These are phyloP conservation scores for Cottus gobio DNA, from an alignment of 2,113 vertebrate species.

Conservation along the genomic window DNA sequence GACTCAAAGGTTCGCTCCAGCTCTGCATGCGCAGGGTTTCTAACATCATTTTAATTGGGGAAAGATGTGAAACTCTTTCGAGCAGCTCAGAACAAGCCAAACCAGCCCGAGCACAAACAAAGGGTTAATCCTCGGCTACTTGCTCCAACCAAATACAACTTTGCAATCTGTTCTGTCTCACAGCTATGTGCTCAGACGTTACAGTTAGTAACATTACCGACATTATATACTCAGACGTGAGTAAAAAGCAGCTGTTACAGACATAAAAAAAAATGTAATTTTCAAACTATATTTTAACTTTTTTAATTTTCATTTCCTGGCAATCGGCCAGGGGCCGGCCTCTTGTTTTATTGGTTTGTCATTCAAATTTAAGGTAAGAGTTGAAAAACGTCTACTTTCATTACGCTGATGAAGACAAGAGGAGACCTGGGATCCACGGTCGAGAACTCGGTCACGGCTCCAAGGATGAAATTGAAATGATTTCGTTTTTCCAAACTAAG, in stretches of 20 bases:
- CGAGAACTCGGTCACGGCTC: neutral
- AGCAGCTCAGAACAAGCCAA: neutral
- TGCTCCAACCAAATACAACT: neutral
- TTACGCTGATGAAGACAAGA: slow-evolving; percentile 34
- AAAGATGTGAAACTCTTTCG: neutral
- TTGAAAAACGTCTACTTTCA: slow-evolving; percentile 17
- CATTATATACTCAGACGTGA: neutral
- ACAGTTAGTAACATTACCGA: neutral
- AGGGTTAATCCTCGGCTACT: slow-evolving; percentile 5
- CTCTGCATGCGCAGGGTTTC: neutral
- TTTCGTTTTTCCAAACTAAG: slow-evolving; percentile 16
- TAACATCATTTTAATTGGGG: neutral
- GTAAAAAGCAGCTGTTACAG: neutral
- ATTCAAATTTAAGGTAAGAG: slow-evolving; percentile 14
- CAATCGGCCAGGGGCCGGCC: neutral
- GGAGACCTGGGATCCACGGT: neutral
- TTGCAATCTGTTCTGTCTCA: neutral
- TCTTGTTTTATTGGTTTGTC: slow-evolving; percentile 1
- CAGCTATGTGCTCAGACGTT: neutral
- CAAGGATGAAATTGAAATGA: slow-evolving; percentile 17
- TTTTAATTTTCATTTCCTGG: neutral
- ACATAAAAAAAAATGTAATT: neutral
- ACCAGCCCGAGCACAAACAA: neutral
- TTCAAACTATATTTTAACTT: neutral
- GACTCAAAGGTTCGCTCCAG: neutral